Base-by-base conservation (phyloP, 2,888 invertebrate species). In the Loripinus fragilis region DNA sequence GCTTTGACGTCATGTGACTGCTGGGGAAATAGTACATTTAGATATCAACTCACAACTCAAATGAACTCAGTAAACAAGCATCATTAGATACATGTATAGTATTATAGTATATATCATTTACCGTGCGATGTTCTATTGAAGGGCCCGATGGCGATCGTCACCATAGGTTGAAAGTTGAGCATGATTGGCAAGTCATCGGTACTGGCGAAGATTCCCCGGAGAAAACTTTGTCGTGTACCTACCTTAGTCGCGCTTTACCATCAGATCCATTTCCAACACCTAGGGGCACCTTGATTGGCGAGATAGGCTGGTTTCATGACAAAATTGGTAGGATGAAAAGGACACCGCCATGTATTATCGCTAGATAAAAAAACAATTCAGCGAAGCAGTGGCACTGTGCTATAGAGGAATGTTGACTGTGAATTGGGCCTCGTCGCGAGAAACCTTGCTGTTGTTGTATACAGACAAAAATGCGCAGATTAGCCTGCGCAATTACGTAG, bases 271-370 rank as follows among this genome's bases (percentile, higher is more conserved):
- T 83, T 60, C 74, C 78, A 7, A 69, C 71, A 33, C 66, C 78
- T 0, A 64, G 80, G 10, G 41, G 30, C 2, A 60, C 60, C 20
- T 45, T 35, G 25, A 78, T 80, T 3, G 83, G 83, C 5, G 83
- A 83, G 64, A 80, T 83, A 23, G 83, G 83, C 41, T 83, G 83
- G 83, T 83, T 78, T 42, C 76, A 83, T 48, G 73, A 76, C 20
- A 71, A 67, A 67, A 35, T 67, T 67, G 45, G 67, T 10, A n/a
- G 42, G 38, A 67, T 45, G 20, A 38, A 41, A 23, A 67, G 41
- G 67, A 45, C 67, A 69, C 60, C 60, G 28, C 60, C 60, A 17
- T 33, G 30, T 7, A 60, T 33, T 1, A 60, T 17, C 28, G 33
- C 60, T 33, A 30, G 60, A 60, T 60, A 60, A 28, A 60, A 17